Evolutionary conservation across 2,888 invertebrate genomes (phyloP), one percentile per base, ranked within the genome.

Genomic region (Coleophora flavipennella): DNA sequence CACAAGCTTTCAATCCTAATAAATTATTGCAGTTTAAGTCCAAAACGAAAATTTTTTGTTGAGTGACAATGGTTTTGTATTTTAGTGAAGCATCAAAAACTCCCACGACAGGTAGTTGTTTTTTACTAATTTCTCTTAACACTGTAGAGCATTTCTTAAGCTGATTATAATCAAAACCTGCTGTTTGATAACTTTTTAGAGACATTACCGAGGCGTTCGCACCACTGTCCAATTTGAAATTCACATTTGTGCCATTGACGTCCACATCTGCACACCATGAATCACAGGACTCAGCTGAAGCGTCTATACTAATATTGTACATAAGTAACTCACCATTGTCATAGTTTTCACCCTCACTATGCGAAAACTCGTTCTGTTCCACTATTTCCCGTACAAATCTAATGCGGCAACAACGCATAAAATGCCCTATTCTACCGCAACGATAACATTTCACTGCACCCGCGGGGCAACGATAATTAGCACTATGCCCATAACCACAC

Each of bases 11-110:
- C 8, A 35, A 28, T 9, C 37, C 34, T 2, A 43, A 25, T 3
- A 43, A 25, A 37, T 44, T 44, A 32, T 41, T 41, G 27, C 44
- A 44, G 20, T 13, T 25, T 1, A 42, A 32, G 31, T 42, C 27
- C 36, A 38, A 20, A 8, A 35, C 36, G 26, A n/a, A n/a, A 33
- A 33, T 3, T 33, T 20, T 37, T 38, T 39, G 35, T 6, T 29
- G 9, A 34, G 8, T 13, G 20, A 9, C 8, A 3, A 12, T 9
- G 4, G 7, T 13, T 8, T 37, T 37, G 20, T 25, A 31, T 31
- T 12, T 31, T 32, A 43, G 25, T 12, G 12, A 10, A 8, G 43
- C 33, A 26, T 31, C 8, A 39, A 41, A 44, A 34, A 31, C 38
- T 12, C 41, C 41, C 2, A 41, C 35, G 8, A 41, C 36, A 8